Conservation (phyloP, 2,797 vertebrate genomes). For the Gallirallus australis region DNA sequence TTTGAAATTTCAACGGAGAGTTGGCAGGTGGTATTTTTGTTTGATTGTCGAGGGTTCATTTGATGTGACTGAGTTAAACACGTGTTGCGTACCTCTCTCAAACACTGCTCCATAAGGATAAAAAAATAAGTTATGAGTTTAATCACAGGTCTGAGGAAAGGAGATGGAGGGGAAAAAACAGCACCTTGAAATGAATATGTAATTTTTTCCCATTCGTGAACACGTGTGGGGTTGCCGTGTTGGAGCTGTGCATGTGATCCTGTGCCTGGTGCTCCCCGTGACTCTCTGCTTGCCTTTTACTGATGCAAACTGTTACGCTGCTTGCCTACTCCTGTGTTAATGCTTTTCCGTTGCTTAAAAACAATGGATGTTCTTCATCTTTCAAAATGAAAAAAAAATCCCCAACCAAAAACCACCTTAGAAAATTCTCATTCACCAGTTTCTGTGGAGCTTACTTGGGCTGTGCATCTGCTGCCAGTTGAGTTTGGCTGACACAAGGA, state of each 20-base stretch:
- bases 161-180: background rate
- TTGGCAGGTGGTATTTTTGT: background rate
- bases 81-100: background rate
- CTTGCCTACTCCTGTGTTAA: background rate
- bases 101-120: background rate
- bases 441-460: background rate
- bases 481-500: background rate
- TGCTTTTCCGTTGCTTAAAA: background rate
- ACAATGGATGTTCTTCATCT: background rate
- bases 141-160: background rate
- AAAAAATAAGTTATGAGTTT: background rate
- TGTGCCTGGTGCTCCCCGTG: constrained; percentile 21
- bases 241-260: background rate
- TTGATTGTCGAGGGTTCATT: background rate
- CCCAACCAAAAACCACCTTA: fast-evolving
- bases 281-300: background rate
- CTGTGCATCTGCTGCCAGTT: background rate
- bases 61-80: background rate
- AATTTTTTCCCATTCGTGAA: background rate
- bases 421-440: background rate
- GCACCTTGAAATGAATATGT: background rate
- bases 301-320: background rate
- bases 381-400: background rate
- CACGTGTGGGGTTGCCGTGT: background rate
- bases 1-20: background rate